Conservation (phyloP, 2,797 vertebrate genomes). For the Balearica regulorum region DNA sequence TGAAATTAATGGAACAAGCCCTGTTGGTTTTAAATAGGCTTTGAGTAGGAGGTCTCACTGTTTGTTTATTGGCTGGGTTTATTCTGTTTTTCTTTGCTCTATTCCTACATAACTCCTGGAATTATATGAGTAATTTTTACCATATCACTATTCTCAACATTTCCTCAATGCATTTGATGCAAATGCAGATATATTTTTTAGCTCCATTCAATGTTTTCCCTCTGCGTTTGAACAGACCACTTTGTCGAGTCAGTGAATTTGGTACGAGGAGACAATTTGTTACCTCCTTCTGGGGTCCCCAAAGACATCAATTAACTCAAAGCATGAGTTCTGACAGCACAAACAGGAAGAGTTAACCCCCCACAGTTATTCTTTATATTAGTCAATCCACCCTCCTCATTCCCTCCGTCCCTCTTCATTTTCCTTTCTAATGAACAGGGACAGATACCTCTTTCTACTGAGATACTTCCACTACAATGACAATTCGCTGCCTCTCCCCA, state of each 20-base stretch:
- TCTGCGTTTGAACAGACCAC: conserved; percentile 6
- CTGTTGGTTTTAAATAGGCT: neutral
- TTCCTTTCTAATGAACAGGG: conserved; percentile 69
- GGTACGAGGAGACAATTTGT: conserved; percentile 59
- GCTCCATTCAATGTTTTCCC: conserved; percentile 8
- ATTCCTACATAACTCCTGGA: neutral
- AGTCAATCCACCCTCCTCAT: conserved; percentile 67
- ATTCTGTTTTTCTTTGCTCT: neutral
- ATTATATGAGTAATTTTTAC: neutral
- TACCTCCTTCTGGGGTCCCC: conserved; percentile 64
- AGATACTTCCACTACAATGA: conserved; percentile 73
- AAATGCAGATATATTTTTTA: conserved; percentile 1
- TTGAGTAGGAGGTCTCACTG: neutral
- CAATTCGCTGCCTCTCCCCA: conserved; percentile 71
- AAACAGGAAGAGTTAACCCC: conserved; percentile 71
- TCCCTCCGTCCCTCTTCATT: conserved; percentile 59
- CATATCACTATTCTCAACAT: neutral
- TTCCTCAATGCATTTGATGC: neutral
- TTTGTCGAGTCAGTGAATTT: conserved; percentile 49
- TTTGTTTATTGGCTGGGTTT: neutral
- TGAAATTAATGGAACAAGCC: neutral
- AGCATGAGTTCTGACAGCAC: conserved; percentile 65
- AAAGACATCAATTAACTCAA: conserved; percentile 73
- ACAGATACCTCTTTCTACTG: conserved; percentile 63
- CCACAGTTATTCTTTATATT: conserved; percentile 70